Evolutionary conservation across 2,888 invertebrate species (phyloP), one percentile per base, ranked within the genome.

Genomic region (Caenorhabditis sp.): DNA sequence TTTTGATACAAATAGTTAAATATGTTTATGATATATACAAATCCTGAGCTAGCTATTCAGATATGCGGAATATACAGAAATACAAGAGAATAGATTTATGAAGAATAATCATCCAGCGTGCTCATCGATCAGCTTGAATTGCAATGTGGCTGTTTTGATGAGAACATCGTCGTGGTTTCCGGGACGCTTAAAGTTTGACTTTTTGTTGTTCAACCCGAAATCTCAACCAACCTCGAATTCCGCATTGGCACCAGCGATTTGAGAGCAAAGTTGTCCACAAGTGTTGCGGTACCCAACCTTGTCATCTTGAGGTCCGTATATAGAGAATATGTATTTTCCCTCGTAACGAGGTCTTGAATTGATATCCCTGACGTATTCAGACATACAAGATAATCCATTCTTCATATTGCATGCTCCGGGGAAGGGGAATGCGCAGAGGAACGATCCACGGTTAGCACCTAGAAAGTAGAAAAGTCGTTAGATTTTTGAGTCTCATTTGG

Each of bases 101-200:
- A 24, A 28, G 12, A 24, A 14, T 44, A 16, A 69, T 74, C 38
- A 80, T 22, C 69, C 75, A 24, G 69, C 35, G 64, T 87, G 87
- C n/a, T 72, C 70, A 28, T 83, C 81, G 14, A 91, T 86, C 26
- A 91, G 72, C 44, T 91, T 87, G 80, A 86, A 87, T 51, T 89
- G 88, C 47, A 90, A 64, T 14, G 83, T 80, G 0, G 86, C 90
- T 19, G 90, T 91, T 59, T 84, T 74, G 64, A 88, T 83, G 58
- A 91, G 86, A 28, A 91, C 85, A 35, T 86, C 85, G 69, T 91
- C 91, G 77, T 91, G 91, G 70, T 90, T 91, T 49, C 90, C 90
- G 12, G 80, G 79, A 41, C 86, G 69, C 89, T 90, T 83, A 75
- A 88, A 82, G 24, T 24, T 24, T 38, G 19, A 28, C 41, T 26